Evolutionary conservation across 2,888 invertebrate genomes (phyloP).

Genomic region (Crematogaster levior): DNA sequence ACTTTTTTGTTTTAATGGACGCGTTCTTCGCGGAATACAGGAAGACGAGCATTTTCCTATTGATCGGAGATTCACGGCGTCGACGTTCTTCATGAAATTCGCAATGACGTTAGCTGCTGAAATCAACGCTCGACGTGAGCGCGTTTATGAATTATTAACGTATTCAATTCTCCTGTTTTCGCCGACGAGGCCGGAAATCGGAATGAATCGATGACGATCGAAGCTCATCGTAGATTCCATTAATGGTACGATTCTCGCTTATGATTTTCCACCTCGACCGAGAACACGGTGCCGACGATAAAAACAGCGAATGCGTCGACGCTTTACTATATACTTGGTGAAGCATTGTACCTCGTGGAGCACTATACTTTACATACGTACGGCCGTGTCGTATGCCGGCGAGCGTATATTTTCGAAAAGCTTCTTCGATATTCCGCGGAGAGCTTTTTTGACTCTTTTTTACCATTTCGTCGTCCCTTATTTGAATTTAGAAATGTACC

Average conservation of each 20-base stretch:
- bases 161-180: slow-evolving; percentile 42
- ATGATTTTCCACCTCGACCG: slow-evolving; percentile 2
- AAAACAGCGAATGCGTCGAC: slow-evolving; percentile 44
- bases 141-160: slow-evolving; percentile 55
- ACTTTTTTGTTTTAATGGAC: not conserved
- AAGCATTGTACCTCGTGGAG: slow-evolving; percentile 38
- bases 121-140: slow-evolving; percentile 28
- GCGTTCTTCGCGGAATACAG: not conserved
- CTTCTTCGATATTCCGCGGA: slow-evolving; percentile 29
- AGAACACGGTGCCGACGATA: slow-evolving; percentile 23
- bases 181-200: slow-evolving; percentile 21
- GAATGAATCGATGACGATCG: slow-evolving; percentile 30
- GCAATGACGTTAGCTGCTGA: slow-evolving; percentile 8
- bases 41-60: not conserved
- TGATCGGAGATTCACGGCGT: slow-evolving; percentile 18
- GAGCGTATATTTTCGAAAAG: slow-evolving; percentile 39
- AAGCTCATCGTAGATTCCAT: not conserved
- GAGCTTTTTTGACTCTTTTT: slow-evolving; percentile 19
- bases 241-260: slow-evolving; percentile 27
- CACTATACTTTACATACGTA: slow-evolving; percentile 45
- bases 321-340: slow-evolving; percentile 12
- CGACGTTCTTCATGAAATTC: slow-evolving; percentile 28
- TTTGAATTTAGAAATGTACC: slow-evolving; percentile 15
- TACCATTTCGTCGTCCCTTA: not conserved
- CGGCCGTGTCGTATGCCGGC: slow-evolving; percentile 10